Percentiles rank a stretch among this genome's conserved stretches.
Conservation (phyloP, 2,888 invertebrate genomes). For the Ptychoptera albimana region DNA sequence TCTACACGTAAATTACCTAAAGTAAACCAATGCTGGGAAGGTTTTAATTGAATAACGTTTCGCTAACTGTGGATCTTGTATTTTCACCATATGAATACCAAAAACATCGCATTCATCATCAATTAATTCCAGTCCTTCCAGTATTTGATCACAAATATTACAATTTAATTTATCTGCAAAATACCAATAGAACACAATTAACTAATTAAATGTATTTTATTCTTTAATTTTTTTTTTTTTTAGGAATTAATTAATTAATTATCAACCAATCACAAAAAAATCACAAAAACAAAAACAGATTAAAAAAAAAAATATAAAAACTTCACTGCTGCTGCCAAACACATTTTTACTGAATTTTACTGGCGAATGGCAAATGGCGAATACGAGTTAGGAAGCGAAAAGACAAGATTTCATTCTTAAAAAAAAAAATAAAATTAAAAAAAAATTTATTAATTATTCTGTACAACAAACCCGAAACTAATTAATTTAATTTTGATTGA, state of each 20-base stretch:
- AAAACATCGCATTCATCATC: slow-evolving; percentile 86
- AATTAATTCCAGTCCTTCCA: slow-evolving; percentile 73
- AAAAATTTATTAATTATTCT: no score
- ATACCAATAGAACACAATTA: neutral
- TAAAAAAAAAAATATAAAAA: neutral
- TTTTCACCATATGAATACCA: slow-evolving; percentile 86
- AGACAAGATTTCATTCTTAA: no score
- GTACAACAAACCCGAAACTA: no score
- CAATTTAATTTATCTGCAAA: slow-evolving; percentile 73
- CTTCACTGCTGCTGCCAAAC: no score
- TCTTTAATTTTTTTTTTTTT: neutral
- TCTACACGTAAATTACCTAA: slow-evolving; percentile 39
- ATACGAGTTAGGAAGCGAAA: no score
- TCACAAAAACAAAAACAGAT: neutral
- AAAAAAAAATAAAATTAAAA: no score
- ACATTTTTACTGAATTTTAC: no score
- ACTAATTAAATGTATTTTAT: no score
- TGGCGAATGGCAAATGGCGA: no score
- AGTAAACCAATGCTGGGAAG: slow-evolving; percentile 83
- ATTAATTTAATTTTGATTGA: no score
- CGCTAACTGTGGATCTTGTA: slow-evolving; percentile 78
- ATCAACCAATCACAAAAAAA: neutral
- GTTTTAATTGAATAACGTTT: slow-evolving; percentile 90
- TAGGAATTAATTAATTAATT: neutral
- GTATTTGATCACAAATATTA: slow-evolving; percentile 78